These are phyloP conservation scores for Sarcophaga variegata DNA, from an alignment of 2,888 invertebrate genomes.

Conservation along the genomic window DNA sequence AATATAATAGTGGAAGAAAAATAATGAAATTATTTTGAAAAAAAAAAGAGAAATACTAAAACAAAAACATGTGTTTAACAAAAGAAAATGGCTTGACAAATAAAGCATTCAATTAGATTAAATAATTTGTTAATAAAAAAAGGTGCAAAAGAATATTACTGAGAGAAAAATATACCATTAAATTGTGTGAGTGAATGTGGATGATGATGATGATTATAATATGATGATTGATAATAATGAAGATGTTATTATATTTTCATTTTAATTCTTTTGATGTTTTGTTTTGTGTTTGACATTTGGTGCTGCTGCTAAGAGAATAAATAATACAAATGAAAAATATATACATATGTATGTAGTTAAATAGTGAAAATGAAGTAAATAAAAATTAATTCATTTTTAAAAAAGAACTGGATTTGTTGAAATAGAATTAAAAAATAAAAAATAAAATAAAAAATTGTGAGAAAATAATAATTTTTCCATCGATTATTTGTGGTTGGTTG, in stretches of 20 bases:
- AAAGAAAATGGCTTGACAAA: conserved; percentile 38
- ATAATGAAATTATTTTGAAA: neutral
- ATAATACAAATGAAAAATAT: neutral
- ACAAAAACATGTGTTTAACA: conserved; percentile 29
- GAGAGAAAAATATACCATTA: neutral
- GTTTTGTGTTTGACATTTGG: conserved; percentile 58
- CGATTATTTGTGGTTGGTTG: neutral
- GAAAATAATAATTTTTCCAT: conserved; percentile 7
- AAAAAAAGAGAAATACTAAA: too few relatives aligned
- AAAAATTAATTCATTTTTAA: neutral
- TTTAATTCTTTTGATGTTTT: conserved; percentile 36
- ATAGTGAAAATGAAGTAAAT: neutral
- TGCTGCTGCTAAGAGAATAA: neutral
- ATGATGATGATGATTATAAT: conserved; percentile 18
- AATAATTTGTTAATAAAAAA: conserved; percentile 11
- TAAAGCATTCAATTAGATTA: conserved; percentile 45
- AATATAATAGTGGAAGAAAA: neutral
- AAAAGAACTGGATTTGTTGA: neutral
- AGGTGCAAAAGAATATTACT: conserved; percentile 1
- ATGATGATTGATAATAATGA: neutral
- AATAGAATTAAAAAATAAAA: neutral
- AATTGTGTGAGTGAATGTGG: neutral
- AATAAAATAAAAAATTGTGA: neutral
- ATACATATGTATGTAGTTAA: too few relatives aligned
- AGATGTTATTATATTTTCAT: conserved; percentile 8